Conservation (phyloP, 2,797 vertebrate genomes). For the Pseudotriccus pelzelni region DNA sequence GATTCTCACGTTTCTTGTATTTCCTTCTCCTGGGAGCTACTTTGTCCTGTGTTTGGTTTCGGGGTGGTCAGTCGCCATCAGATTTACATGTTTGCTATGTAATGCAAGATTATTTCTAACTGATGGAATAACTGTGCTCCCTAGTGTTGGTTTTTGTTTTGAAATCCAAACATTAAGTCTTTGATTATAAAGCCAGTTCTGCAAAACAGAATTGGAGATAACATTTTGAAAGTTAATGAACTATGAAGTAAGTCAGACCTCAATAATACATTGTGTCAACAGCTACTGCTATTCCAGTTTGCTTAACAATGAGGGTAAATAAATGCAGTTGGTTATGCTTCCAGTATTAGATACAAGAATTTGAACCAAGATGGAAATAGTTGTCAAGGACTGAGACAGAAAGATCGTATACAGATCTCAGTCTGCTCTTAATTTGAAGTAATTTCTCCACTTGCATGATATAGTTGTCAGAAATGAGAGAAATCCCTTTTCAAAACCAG, state of each 20-base stretch:
- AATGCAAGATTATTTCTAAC: background rate
- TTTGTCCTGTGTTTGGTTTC: background rate
- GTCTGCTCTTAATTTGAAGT: background rate
- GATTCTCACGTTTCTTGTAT: background rate
- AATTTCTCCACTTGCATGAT: background rate
- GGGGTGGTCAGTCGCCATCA: background rate
- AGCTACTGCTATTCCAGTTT: background rate
- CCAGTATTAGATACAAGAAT: background rate
- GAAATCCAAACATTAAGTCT: constrained; percentile 5
- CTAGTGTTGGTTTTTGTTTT: background rate
- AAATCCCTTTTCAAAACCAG: background rate
- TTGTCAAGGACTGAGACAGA: background rate
- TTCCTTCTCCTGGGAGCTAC: background rate
- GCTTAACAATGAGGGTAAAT: background rate
- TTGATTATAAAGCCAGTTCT: background rate
- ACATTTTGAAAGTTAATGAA: background rate
- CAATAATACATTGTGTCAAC: background rate
- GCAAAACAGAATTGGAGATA: background rate
- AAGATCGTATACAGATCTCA: background rate
- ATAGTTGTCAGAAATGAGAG: background rate
- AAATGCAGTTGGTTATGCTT: background rate
- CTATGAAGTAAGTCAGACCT: background rate
- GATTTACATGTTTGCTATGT: background rate
- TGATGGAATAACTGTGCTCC: background rate
- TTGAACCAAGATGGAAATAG: background rate